Evolutionary conservation across 2,113 vertebrate species (phyloP), one percentile per base, ranked within the genome.

Genomic region (Ochotona princeps): DNA sequence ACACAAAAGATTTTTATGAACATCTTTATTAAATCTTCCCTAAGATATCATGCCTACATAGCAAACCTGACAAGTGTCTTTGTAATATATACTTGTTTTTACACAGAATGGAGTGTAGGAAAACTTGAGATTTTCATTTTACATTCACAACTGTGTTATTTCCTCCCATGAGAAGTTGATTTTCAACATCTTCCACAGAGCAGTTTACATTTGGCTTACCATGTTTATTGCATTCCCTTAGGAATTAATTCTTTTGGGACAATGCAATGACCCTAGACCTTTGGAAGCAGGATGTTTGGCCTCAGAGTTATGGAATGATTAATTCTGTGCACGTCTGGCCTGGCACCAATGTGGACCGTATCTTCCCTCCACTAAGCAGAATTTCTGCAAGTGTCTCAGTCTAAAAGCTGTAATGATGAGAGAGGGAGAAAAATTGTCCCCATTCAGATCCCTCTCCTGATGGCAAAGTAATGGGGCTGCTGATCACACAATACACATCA

Each of bases 1-100:
- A 25, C 70, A 47, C 32, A 79, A 23, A 79, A 83, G 38, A 66
- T 70, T 32, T 67, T 0, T 30, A 4, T 73, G 20, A 86, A n/a
- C 67, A 69, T n/a, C 38, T 76, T 91, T 88, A 49, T 83, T 73
- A 96, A 89, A 54, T 66, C 14, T 5, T 90, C 70, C 65, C 44
- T 85, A 79, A 86, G 51, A 83, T 86, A 79, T 2, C 90, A 5
- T 70, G 80, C 11, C n/a, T 79, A 26, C 13, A 8, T 23, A 87
- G 8, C 26, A 83, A 76, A n/a, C 4, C 0, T 47, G 51, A 90
- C n/a, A 89, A 13, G 83, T 88, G 7, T 30, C 17, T 90, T 86
- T 51, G n/a, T 3, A 85, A 25, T 12, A 75, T 47, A 21, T 17
- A 47, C 35, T 23, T 83, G 28, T n/a, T 72, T 90, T 49, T 63